These are phyloP conservation scores for Drosophila persimilis DNA, from an alignment of 1,140 invertebrate genomes.

Conservation along the genomic window DNA sequence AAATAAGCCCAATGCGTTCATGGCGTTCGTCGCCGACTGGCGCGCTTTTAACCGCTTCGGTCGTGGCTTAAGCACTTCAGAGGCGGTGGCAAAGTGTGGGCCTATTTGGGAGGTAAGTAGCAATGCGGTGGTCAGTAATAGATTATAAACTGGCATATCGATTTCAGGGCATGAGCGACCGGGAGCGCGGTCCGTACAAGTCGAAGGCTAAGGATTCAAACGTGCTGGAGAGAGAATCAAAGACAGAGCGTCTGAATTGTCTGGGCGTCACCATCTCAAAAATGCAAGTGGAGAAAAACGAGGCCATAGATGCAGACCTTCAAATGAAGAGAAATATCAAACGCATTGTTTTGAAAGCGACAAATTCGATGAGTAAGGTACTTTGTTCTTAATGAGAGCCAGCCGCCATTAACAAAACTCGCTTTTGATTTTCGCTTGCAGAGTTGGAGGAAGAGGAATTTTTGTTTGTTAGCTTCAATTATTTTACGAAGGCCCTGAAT, in stretches of 20 bases:
- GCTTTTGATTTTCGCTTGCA: not conserved
- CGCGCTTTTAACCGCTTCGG: constrained; percentile 1
- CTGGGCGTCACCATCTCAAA: constrained; percentile 32
- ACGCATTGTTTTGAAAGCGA: constrained; percentile 36
- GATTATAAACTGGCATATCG: not conserved
- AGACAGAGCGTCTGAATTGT: constrained; percentile 41
- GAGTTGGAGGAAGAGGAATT: constrained; percentile 55
- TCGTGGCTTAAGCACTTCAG: constrained; percentile 1
- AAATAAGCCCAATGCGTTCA: constrained; percentile 52
- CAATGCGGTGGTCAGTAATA: not conserved
- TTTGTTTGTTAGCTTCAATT: constrained; percentile 66
- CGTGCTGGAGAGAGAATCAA: not conserved
- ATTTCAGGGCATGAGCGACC: constrained; percentile 43
- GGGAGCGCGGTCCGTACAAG: constrained; percentile 49
- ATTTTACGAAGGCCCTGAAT: constrained; percentile 50
- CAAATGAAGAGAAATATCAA: constrained; percentile 66
- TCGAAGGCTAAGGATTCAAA: constrained; percentile 36
- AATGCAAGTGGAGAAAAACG: constrained; percentile 34
- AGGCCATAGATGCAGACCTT: constrained; percentile 7
- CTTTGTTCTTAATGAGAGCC: not conserved
- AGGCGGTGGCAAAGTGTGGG: constrained; percentile 43
- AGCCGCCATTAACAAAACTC: not conserved
- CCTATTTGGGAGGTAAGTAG: constrained; percentile 40
- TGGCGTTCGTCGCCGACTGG: constrained; percentile 60
- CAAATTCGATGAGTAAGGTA: constrained; percentile 37